Conservation (phyloP, 2,888 invertebrate species). For the Anodontia alba region DNA sequence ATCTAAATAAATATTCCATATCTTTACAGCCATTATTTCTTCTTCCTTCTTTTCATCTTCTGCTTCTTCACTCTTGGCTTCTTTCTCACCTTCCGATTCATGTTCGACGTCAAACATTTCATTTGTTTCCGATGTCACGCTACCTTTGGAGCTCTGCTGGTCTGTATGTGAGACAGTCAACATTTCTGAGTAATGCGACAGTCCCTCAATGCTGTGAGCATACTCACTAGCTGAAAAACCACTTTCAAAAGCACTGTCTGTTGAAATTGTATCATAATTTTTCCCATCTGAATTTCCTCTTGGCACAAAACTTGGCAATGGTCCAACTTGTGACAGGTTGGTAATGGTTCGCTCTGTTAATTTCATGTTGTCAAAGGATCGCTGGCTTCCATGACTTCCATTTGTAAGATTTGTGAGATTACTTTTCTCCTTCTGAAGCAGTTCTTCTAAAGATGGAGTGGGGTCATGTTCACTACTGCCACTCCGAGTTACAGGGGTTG, state of each 20-base stretch:
- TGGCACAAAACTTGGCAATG: constrained; percentile 51
- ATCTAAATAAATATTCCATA: neutral
- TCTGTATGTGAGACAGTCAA: constrained; percentile 47
- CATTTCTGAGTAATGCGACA: constrained; percentile 53
- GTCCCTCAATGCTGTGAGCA: constrained; percentile 4
- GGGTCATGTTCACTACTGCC: constrained; percentile 11
- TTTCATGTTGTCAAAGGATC: constrained; percentile 32
- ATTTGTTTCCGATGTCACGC: constrained; percentile 52
- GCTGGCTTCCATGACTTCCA: constrained; percentile 2
- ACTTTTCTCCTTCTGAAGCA: constrained; percentile 26
- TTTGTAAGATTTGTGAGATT: constrained; percentile 27
- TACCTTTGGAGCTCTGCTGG: constrained; percentile 49
- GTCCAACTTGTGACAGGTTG: constrained; percentile 55
- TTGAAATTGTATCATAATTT: constrained; percentile 46
- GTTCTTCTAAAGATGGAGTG: constrained; percentile 38
- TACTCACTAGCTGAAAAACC: constrained; percentile 50
- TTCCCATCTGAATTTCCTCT: constrained; percentile 38
- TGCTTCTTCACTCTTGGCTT: neutral
- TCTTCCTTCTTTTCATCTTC: neutral
- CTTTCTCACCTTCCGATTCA: constrained; percentile 22
- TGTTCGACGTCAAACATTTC: constrained; percentile 60
- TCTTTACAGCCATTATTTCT: neutral
- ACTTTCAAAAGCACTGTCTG: constrained; percentile 58
- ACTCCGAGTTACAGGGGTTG: constrained; percentile 38
- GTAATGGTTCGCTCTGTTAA: constrained; percentile 54